These are phyloP conservation scores for Pyrgus malvae DNA, from an alignment of 2,888 invertebrate species.

Conservation along the genomic window DNA sequence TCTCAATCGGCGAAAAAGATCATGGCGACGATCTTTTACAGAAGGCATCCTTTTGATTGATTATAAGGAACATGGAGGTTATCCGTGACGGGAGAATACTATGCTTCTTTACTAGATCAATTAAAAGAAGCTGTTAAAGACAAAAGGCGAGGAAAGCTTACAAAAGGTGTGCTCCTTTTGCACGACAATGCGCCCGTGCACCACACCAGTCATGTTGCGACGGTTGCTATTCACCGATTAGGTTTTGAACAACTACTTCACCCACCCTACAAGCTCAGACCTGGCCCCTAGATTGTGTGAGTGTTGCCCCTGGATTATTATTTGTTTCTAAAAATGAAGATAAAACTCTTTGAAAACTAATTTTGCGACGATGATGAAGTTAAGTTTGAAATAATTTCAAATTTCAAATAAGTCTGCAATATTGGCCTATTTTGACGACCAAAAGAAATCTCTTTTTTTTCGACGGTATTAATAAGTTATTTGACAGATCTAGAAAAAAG, in stretches of 20 bases:
- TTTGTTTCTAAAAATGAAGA: slow-evolving; percentile 10
- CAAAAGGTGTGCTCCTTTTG: not conserved
- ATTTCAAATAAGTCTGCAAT: not conserved
- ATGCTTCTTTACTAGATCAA: no score
- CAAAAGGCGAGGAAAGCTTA: no score
- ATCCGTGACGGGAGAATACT: no score
- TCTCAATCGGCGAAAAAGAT: no score
- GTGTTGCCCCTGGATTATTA: no score
- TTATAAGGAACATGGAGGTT: no score
- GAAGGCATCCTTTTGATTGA: no score
- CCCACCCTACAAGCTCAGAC: slow-evolving; percentile 22
- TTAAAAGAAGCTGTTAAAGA: no score
- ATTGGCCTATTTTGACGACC: not conserved
- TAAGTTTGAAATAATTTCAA: not conserved
- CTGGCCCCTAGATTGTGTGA: slow-evolving; percentile 8
- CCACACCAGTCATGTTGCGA: slow-evolving; percentile 16
- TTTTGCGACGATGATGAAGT: not conserved
- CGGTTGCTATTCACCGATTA: slow-evolving; percentile 15
- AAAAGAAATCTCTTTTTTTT: no score
- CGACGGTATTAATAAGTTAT: no score
- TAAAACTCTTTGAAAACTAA: not conserved
- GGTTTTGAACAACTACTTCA: slow-evolving; percentile 21
- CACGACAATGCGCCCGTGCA: slow-evolving; percentile 15
- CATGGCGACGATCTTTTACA: no score
- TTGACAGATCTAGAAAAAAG: no score